Evolutionary conservation across 2,888 invertebrate genomes (phyloP).

Genomic region (Cataglyphis rosenhaueri): DNA sequence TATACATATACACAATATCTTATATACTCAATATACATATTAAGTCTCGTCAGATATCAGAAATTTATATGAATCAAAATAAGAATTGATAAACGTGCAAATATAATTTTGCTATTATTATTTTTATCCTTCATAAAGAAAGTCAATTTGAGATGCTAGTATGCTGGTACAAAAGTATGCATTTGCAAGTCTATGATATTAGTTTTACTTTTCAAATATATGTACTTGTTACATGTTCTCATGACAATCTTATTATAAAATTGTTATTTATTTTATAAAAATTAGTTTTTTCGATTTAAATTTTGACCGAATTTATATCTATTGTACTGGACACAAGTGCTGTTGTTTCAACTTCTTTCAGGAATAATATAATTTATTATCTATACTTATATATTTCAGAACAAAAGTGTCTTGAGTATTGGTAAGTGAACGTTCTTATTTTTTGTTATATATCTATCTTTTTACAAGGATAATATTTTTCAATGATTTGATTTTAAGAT

Average conservation of each 20-base stretch:
- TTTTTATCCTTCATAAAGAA: slow-evolving; percentile 65
- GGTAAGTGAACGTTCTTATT: slow-evolving; percentile 79
- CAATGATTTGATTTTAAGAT: slow-evolving; percentile 62
- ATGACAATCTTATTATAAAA: neutral
- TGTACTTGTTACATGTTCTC: slow-evolving; percentile 5
- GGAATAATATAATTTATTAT: slow-evolving; percentile 78
- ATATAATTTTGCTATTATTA: slow-evolving; percentile 6
- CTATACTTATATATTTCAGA: slow-evolving; percentile 82
- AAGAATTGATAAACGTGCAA: slow-evolving; percentile 17
- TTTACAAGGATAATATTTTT: slow-evolving; percentile 74
- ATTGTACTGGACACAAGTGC: slow-evolving; percentile 78
- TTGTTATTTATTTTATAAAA: slow-evolving; percentile 10
- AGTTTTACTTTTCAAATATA: slow-evolving; percentile 22
- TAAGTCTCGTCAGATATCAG: slow-evolving; percentile 42
- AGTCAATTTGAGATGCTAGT: slow-evolving; percentile 76
- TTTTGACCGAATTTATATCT: slow-evolving; percentile 62
- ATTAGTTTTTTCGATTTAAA: slow-evolving; percentile 50
- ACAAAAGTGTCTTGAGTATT: slow-evolving; percentile 77
- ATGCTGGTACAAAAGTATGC: slow-evolving; percentile 75
- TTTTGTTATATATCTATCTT: slow-evolving; percentile 67
- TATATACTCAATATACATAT: neutral
- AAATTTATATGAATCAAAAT: slow-evolving; percentile 42
- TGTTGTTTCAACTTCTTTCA: slow-evolving; percentile 78
- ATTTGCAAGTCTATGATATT: slow-evolving; percentile 19
- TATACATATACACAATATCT: neutral